These are phyloP conservation scores for Knipowitschia caucasica DNA, from an alignment of 2,797 vertebrate genomes.

Conservation along the genomic window DNA sequence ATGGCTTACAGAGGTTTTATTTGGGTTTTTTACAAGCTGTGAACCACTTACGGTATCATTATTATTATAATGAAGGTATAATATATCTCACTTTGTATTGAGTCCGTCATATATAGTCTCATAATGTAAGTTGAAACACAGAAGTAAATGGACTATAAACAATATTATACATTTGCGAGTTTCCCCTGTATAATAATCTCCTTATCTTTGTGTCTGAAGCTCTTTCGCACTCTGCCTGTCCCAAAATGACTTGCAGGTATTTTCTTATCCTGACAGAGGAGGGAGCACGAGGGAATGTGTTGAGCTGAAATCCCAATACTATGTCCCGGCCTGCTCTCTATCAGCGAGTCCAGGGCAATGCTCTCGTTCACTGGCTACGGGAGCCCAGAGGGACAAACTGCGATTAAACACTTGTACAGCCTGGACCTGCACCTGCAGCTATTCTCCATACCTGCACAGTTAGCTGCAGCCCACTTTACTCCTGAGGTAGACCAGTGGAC, in stretches of 20 bases:
- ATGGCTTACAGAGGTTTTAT: too few relatives aligned
- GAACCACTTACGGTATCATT: too few relatives aligned
- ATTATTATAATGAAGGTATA: too few relatives aligned
- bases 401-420: constrained; percentile 20
- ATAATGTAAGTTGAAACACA: too few relatives aligned
- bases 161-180: too few relatives aligned
- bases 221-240: constrained; percentile 9
- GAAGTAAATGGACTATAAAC: too few relatives aligned
- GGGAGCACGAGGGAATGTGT: constrained; percentile 15
- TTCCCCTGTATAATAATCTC: too few relatives aligned
- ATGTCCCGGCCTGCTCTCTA: constrained; percentile 56
- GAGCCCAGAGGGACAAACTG: constrained; percentile 25
- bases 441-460: constrained; percentile 19
- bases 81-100: too few relatives aligned
- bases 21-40: too few relatives aligned
- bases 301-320: constrained; percentile 27
- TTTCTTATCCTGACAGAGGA: constrained; percentile 32
- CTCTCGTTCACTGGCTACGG: constrained; percentile 40
- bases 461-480: constrained; percentile 13
- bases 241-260: constrained; percentile 31
- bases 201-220: background rate
- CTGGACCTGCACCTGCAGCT: constrained; percentile 18
- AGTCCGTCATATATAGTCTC: too few relatives aligned
- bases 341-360: constrained; percentile 52
- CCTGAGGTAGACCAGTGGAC: constrained; percentile 1